These are phyloP conservation scores for Synchiropus splendidus DNA, from an alignment of 2,113 vertebrate species.

Conservation along the genomic window DNA sequence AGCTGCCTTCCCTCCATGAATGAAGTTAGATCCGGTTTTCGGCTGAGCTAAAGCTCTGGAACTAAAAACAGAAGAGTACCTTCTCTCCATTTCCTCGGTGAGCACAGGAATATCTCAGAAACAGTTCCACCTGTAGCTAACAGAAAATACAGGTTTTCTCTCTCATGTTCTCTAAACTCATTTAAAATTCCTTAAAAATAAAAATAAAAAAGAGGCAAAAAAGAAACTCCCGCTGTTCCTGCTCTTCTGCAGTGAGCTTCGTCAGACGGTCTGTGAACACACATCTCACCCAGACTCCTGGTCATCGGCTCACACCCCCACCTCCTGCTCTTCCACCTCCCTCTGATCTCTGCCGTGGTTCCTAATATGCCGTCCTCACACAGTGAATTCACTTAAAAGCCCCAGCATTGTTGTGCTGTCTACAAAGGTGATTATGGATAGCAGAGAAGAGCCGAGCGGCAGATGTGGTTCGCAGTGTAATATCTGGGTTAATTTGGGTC, in stretches of 20 bases:
- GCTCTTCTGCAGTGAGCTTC: constrained; percentile 15
- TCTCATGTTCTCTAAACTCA: constrained; percentile 1
- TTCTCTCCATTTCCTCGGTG: constrained; percentile 32
- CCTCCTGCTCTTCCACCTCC: constrained; percentile 17
- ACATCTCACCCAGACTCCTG: constrained; percentile 31
- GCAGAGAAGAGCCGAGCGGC: constrained; percentile 3
- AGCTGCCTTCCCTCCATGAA: constrained; percentile 25
- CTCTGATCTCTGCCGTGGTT: constrained; percentile 29
- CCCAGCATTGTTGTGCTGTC: constrained; percentile 32
- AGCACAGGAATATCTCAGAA: neutral
- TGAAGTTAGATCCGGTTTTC: constrained; percentile 22
- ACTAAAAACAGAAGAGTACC: constrained; percentile 23
- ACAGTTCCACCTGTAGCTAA: constrained; percentile 15
- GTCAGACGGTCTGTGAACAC: constrained; percentile 16
- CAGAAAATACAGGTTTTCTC: constrained; percentile 2
- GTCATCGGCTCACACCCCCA: constrained; percentile 35
- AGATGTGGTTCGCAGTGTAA: constrained; percentile 26
- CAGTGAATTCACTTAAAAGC: constrained; percentile 6
- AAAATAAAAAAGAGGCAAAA: constrained; percentile 9
- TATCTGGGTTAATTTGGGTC: too few species aligned
- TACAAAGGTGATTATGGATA: constrained; percentile 27
- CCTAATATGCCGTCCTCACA: constrained; percentile 1
- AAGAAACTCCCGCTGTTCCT: constrained; percentile 19
- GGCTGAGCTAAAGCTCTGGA: constrained; percentile 9
- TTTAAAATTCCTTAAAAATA: too few species aligned